Evolutionary conservation across 2,888 invertebrate genomes (phyloP).

Genomic region (Pomacea canaliculata): DNA sequence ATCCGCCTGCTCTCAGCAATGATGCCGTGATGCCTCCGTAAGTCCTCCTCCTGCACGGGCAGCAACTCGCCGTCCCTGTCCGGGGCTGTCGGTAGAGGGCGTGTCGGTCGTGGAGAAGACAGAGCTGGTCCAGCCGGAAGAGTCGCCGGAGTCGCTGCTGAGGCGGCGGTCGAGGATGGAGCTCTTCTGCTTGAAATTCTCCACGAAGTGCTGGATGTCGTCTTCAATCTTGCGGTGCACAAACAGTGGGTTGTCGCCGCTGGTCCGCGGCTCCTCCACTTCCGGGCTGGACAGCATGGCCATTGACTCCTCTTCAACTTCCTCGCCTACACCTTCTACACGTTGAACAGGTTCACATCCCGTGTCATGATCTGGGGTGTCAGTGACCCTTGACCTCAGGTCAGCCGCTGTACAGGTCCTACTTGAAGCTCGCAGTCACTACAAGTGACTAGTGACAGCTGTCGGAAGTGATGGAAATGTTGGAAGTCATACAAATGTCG

Average conservation of each 20-base stretch:
- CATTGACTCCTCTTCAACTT: too few species aligned
- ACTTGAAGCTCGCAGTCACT: too few species aligned
- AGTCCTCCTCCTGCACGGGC: conserved; percentile 16
- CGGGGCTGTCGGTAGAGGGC: conserved; percentile 46
- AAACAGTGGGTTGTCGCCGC: conserved; percentile 26
- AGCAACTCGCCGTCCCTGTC: conserved; percentile 29
- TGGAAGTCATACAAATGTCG: too few species aligned
- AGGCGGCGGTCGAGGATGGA: conserved; percentile 40
- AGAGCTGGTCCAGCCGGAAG: conserved; percentile 54
- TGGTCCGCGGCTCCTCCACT: conserved; percentile 29
- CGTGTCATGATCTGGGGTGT: too few species aligned
- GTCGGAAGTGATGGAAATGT: too few species aligned
- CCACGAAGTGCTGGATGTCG: conserved; percentile 61
- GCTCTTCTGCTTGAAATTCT: conserved; percentile 58
- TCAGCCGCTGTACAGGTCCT: too few species aligned
- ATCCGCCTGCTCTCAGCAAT: conserved; percentile 40
- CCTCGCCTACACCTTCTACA: too few species aligned
- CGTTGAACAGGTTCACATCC: too few species aligned
- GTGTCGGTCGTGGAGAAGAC: conserved; percentile 51
- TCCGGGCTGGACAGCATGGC: conserved; percentile 35
- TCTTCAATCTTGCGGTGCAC: conserved; percentile 54
- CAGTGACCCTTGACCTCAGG: too few species aligned
- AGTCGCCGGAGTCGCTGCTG: conserved; percentile 44
- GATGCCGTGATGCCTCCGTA: conserved; percentile 32
- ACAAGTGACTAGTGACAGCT: too few species aligned